These are phyloP conservation scores for Reinhardtius hippoglossoides DNA, from an alignment of 2,113 vertebrate genomes.

Conservation along the genomic window DNA sequence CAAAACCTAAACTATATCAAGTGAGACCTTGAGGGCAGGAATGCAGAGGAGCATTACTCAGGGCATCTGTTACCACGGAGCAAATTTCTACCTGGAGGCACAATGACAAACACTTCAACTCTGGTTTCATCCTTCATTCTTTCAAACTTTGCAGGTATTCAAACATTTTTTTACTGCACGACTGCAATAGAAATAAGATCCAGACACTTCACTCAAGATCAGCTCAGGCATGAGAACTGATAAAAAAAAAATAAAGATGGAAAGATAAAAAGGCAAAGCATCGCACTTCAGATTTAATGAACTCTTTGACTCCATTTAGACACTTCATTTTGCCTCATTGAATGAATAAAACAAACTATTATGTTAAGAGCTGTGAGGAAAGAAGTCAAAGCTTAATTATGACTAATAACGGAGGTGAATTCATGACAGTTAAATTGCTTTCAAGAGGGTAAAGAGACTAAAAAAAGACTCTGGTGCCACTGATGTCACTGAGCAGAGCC, in stretches of 20 bases:
- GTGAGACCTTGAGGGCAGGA: slow-evolving; percentile 5
- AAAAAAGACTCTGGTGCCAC: slow-evolving; percentile 23
- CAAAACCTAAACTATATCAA: neutral
- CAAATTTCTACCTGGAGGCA: slow-evolving; percentile 9
- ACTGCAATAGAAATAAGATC: neutral
- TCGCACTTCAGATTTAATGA: slow-evolving; percentile 73
- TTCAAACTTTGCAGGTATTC: neutral
- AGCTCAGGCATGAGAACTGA: neutral
- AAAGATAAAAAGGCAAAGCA: slow-evolving; percentile 42
- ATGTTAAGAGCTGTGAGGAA: slow-evolving; percentile 54
- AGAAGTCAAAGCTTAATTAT: slow-evolving; percentile 58
- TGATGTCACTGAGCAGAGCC: neutral
- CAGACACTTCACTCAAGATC: slow-evolving; percentile 25
- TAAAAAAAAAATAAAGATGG: slow-evolving; percentile 1
- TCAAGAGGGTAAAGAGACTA: slow-evolving; percentile 46
- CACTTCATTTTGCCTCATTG: slow-evolving; percentile 60
- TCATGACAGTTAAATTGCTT: slow-evolving; percentile 57
- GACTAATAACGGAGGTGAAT: slow-evolving; percentile 52
- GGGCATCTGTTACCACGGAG: neutral
- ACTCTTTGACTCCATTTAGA: slow-evolving; percentile 68
- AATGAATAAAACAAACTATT: slow-evolving; percentile 71
- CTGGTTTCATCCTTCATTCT: neutral
- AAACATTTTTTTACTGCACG: neutral
- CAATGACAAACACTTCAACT: slow-evolving; percentile 3
- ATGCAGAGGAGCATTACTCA: slow-evolving; percentile 13